These are phyloP conservation scores for Ianthella basta DNA, from an alignment of 37 sponge, comb jelly and placozoan genomes.

Conservation along the genomic window DNA sequence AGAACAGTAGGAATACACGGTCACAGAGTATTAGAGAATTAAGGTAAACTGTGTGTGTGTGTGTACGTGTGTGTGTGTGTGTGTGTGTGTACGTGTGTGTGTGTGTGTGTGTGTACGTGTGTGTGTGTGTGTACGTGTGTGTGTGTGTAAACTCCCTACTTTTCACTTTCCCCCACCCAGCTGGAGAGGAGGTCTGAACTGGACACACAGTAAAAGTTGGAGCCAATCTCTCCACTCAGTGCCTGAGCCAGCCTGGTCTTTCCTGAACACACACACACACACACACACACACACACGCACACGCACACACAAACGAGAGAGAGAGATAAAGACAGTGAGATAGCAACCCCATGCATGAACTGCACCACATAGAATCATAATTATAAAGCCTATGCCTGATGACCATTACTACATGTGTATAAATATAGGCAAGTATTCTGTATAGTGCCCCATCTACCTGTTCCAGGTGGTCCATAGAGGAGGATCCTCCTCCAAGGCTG, in stretches of 20 bases:
- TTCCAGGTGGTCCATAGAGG: conserved; percentile 91
- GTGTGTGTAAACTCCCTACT: conserved; percentile 41
- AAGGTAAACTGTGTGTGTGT: too few relatives aligned
- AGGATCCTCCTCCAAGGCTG: conserved; percentile 82
- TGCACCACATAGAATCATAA: too few relatives aligned
- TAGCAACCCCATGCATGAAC: background rate
- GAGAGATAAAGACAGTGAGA: background rate
- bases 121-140: background rate
- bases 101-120: background rate
- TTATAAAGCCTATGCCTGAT: too few relatives aligned
- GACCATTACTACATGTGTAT: too few relatives aligned
- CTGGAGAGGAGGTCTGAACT: conserved; percentile 90
- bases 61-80: too few relatives aligned
- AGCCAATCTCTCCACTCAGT: conserved; percentile 74
- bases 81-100: too few relatives aligned
- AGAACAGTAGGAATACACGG: too few relatives aligned
- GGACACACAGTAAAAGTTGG: conserved; percentile 81
- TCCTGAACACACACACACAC: conserved; percentile 20
- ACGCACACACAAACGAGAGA: background rate
- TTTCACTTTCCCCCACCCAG: conserved; percentile 94
- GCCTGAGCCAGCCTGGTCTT: conserved; percentile 76
- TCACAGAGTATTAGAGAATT: too few relatives aligned
- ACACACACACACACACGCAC: background rate
- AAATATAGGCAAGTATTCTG: too few relatives aligned
- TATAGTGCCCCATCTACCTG: conserved; percentile 31